Base-by-base conservation (phyloP, 2,888 invertebrate genomes). In the Calameuta pallipes region DNA sequence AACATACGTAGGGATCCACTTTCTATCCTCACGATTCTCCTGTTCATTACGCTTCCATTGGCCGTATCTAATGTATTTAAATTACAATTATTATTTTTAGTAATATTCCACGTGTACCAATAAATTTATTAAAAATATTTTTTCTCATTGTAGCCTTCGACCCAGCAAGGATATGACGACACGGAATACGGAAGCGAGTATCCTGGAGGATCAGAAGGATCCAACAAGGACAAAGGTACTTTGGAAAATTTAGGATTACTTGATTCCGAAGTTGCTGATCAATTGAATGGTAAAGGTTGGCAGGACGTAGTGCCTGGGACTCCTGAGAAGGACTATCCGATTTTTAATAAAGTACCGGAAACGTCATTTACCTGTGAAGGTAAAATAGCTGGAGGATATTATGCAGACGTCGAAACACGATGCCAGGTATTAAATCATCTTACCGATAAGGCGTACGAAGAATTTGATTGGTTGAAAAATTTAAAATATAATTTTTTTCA, bases 251-350 rank as follows among this genome's bases (percentile, higher is more conserved):
- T 75, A n/a, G 79, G 82, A 31, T 68, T 74, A 15, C 36, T 78
- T 6, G 78, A 78, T 71, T 35, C 69, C 23, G 80, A 80, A 30
- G 80, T 78, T 36, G 76, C 80, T 70, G 82, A 83, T 75, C 80
- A 82, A 31, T 75, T 80, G 12, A 82, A 85, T 34, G 83, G 82
- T 73, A 85, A 84, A 71, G 85, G 86, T 33, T 86, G 86, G 84
- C 84, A 84, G 74, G 90, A 89, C 80, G 89, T 89, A 13, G 92
- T 92, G 78, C 92, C 92, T 6, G 93, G 93, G 74, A 87, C 87
- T 41, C 91, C 92, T n/a, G 92, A 92, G 73, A 84, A 88, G 79
- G 92, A 93, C 83, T 93, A 92, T 84, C 93, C 93, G 4, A 91
- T 90, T 79, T 90, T 89, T 75, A 85, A 86, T 37, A 85, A 83